These are phyloP conservation scores for Micromussa lordhowensis DNA, from an alignment of 92 coral and sea anemone species.

Conservation along the genomic window DNA sequence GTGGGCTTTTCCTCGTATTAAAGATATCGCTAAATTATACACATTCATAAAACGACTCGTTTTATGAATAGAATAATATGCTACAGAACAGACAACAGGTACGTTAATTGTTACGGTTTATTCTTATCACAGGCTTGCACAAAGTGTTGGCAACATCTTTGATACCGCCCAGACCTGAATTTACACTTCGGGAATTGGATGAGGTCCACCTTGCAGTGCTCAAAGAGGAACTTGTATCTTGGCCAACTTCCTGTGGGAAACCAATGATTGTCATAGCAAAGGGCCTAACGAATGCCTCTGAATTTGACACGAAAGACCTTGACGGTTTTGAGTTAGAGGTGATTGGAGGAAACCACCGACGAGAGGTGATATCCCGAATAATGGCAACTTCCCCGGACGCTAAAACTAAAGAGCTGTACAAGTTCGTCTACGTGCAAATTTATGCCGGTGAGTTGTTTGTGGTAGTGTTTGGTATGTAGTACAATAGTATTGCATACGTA, in stretches of 20 bases:
- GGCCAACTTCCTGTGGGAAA: background rate
- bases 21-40: too few relatives aligned
- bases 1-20: too few relatives aligned
- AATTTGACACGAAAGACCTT: background rate
- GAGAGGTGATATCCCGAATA: background rate
- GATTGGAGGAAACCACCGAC: constrained; percentile 2
- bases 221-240: background rate
- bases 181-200: constrained; percentile 2
- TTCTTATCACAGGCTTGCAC: background rate
- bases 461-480: too few relatives aligned
- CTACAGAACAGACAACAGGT: too few relatives aligned
- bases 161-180: background rate
- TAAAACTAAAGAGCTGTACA: background rate
- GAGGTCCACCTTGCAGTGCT: background rate
- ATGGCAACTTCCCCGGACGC: background rate
- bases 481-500: too few relatives aligned
- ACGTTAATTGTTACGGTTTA: background rate
- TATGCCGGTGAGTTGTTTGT: background rate
- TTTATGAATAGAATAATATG: too few relatives aligned
- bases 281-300: background rate
- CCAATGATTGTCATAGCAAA: constrained; percentile 9
- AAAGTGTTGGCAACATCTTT: background rate
- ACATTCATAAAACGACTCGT: too few relatives aligned
- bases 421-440: constrained; percentile 14
- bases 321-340: background rate